phyloP scores from a whole-genome alignment of 2,888 invertebrate species.

The Erebia aethiops region DNA sequence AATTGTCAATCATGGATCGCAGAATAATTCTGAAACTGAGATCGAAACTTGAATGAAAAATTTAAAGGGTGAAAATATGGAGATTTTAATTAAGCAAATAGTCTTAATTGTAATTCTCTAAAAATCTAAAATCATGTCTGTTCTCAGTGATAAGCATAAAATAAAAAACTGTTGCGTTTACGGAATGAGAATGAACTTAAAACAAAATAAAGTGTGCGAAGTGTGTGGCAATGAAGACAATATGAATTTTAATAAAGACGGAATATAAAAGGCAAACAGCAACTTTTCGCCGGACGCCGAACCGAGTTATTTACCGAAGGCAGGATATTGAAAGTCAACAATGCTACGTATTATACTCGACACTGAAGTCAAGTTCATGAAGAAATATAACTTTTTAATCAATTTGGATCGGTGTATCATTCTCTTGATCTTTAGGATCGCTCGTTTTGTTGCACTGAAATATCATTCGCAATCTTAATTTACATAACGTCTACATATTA shows the following conservation, averaged over 20 bases:
- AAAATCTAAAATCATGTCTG: constrained; percentile 3
- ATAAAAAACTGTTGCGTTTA: constrained; percentile 17
- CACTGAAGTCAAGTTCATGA: constrained; percentile 2
- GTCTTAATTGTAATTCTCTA: constrained; percentile 5
- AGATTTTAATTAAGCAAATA: background rate
- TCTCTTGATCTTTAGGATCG: background rate
- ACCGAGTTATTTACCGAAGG: constrained; percentile 34
- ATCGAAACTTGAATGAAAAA: background rate
- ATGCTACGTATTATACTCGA: constrained; percentile 2
- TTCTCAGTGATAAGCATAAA: constrained; percentile 1
- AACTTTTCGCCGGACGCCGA: constrained; percentile 24
- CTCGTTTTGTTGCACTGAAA: background rate
- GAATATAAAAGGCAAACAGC: constrained; percentile 19
- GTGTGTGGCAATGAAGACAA: constrained; percentile 27
- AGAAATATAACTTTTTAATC: background rate
- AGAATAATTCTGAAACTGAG: too few species aligned
- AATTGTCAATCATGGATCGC: too few species aligned
- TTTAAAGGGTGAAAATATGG: background rate
- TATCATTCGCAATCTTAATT: too few species aligned
- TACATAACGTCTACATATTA: too few species aligned
- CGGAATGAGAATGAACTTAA: constrained; percentile 18
- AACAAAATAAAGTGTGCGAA: constrained; percentile 20
- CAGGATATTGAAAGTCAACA: constrained; percentile 30
- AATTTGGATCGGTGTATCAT: background rate
- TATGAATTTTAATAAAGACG: constrained; percentile 30